phyloP scores from a whole-genome alignment of 1,140 invertebrate genomes.

The Ganaspis sp. region DNA sequence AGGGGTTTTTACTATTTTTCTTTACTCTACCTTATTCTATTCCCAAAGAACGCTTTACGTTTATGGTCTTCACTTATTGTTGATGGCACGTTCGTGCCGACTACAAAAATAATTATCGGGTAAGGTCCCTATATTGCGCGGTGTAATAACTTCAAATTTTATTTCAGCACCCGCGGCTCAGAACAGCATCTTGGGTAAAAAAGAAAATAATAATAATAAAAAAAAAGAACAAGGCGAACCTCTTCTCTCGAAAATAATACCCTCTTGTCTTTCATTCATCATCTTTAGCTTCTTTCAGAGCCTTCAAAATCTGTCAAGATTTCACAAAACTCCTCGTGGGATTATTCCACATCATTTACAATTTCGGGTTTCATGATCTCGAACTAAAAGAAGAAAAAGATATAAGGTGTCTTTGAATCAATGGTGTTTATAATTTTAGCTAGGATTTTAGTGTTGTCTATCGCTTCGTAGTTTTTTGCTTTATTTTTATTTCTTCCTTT shows the following conservation, averaged over 20 bases:
- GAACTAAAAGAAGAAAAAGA: too few species aligned
- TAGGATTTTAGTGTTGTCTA: too few species aligned
- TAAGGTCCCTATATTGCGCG: conserved; percentile 24
- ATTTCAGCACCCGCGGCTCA: conserved; percentile 28
- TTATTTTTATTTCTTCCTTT: too few species aligned
- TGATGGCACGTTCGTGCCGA: conserved; percentile 28
- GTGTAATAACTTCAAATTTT: conserved; percentile 29
- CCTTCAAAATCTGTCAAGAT: neutral
- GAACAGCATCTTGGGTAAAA: neutral
- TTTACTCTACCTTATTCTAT: conserved; percentile 20
- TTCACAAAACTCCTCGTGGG: neutral
- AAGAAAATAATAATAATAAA: neutral
- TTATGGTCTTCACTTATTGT: conserved; percentile 29
- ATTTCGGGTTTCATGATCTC: too few species aligned
- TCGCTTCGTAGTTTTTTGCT: too few species aligned
- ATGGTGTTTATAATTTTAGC: too few species aligned
- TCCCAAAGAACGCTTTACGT: conserved; percentile 15
- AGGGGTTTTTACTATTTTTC: conserved; percentile 21
- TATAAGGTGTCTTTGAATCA: too few species aligned
- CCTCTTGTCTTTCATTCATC: conserved; percentile 26
- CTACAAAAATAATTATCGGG: conserved; percentile 29
- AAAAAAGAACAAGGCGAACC: conserved; percentile 6
- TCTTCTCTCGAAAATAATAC: conserved; percentile 25
- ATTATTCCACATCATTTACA: too few species aligned
- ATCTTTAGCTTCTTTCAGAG: neutral